Evolutionary conservation across 2,113 vertebrate species (phyloP).

Genomic region (Tinamus guttatus): DNA sequence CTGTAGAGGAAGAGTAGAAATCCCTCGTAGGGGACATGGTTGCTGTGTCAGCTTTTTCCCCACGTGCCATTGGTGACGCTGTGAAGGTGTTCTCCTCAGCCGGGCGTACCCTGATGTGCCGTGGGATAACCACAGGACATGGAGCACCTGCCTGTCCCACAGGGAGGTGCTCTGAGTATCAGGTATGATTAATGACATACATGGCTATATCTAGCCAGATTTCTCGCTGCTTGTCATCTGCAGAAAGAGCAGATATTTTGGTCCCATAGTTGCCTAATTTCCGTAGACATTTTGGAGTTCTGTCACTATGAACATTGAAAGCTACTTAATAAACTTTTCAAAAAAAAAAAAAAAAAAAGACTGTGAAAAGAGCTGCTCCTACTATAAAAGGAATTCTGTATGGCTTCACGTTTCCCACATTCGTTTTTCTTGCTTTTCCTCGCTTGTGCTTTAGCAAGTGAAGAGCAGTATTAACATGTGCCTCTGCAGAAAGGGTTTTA

Average conservation of each 20-base stretch:
- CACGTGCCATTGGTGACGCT: neutral
- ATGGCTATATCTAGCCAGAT: neutral
- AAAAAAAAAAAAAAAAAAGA: neutral
- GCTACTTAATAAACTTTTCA: neutral
- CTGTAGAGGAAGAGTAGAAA: neutral
- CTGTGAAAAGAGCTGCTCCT: neutral
- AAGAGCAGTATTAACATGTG: neutral
- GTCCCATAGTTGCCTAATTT: neutral
- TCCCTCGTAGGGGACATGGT: neutral
- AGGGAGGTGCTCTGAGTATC: neutral
- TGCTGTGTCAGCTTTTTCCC: neutral
- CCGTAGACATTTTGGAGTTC: neutral
- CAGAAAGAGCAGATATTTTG: neutral
- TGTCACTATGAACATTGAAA: neutral
- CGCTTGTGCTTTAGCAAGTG: neutral
- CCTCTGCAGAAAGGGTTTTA: neutral
- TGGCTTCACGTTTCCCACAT: neutral
- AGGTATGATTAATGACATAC: neutral
- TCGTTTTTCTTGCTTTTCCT: neutral
- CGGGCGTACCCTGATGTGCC: neutral
- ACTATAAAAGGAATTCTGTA: constrained; percentile 6
- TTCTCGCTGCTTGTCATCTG: neutral
- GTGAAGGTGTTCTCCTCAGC: neutral
- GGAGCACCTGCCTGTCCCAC: neutral
- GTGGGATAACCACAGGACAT: neutral